Conservation (phyloP, 2,797 vertebrate species). For the Pipistrellus nathusii region DNA sequence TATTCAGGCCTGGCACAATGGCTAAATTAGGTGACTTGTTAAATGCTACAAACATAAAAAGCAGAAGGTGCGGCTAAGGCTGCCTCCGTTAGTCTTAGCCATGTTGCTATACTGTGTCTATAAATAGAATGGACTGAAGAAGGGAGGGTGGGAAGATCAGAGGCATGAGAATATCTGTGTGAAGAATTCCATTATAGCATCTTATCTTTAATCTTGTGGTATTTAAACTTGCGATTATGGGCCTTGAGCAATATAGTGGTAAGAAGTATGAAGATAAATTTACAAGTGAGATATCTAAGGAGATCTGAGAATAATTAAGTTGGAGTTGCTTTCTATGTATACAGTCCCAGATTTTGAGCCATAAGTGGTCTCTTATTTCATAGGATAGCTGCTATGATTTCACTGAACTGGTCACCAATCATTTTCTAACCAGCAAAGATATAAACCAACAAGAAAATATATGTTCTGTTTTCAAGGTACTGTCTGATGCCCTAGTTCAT, state of each 20-base stretch:
- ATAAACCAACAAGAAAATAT: background rate
- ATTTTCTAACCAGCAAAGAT: background rate
- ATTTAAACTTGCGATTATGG: background rate
- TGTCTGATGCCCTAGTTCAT: background rate
- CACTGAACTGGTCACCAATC: background rate
- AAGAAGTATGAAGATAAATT: background rate
- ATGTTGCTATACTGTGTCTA: background rate
- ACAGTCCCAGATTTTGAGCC: background rate
- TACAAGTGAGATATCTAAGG: background rate
- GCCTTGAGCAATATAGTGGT: background rate
- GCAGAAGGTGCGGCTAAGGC: background rate
- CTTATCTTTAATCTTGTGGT: constrained; percentile 1
- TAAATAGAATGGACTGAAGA: background rate
- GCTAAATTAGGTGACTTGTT: background rate
- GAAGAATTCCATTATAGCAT: background rate
- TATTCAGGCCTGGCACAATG: fast-evolving
- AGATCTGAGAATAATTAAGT: background rate
- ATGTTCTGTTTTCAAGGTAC: background rate
- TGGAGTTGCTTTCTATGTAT: background rate
- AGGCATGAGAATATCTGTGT: background rate
- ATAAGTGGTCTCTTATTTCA: background rate
- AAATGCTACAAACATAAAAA: background rate
- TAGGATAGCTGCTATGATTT: background rate
- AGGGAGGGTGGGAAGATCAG: background rate
- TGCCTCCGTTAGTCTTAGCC: background rate